Evolutionary conservation across 2,113 vertebrate species (phyloP), one percentile per base, ranked within the genome.

Genomic region (Rhinichthys klamathensis): DNA sequence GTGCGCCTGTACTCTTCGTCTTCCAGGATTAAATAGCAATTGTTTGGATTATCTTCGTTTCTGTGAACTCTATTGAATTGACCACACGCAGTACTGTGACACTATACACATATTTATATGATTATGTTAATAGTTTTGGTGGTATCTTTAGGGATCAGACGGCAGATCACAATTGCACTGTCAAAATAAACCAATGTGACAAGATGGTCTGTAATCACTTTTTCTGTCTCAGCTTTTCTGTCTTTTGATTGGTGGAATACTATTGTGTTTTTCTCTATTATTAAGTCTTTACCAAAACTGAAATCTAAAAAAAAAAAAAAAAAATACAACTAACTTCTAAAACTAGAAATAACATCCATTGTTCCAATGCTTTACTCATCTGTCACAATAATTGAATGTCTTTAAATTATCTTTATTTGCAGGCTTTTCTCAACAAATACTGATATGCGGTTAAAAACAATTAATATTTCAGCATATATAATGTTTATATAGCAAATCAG

Each of bases 71-170:
- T 30, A 30, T 30, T 30, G 30, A 30, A 30, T 30, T 30, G 30
- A 30, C 30, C 30, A 30, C 30, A 30, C 30, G 30, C 30, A 30
- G 30, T 30, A 30, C 30, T 30, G 30, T 30, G 30, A 30, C 30
- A 30, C 30, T 30, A 30, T 35, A 51, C 0, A 27, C 61, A 82
- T 82, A 82, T 69, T 69, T 69, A 54, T 69, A 69, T 69, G 18
- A 82, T 82, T 82, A 82, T n/a, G 10, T 7, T 81, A 82, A 82
- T 69, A 82, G 9, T 11, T 82, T 82, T 32, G 6, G 38, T 65
- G 7, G 25, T 30, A 63, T 80, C n/a, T 65, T 46, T 49, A 27
- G 38, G 49, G 41, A 65, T 65, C n/a, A 49, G 60, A 13, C 0
- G 0, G 35, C 23, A 61, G 21, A 60, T 38, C 2, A 13, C 58